phyloP scores from a whole-genome alignment of 1,140 invertebrate genomes.

The Conus ventricosus region DNA sequence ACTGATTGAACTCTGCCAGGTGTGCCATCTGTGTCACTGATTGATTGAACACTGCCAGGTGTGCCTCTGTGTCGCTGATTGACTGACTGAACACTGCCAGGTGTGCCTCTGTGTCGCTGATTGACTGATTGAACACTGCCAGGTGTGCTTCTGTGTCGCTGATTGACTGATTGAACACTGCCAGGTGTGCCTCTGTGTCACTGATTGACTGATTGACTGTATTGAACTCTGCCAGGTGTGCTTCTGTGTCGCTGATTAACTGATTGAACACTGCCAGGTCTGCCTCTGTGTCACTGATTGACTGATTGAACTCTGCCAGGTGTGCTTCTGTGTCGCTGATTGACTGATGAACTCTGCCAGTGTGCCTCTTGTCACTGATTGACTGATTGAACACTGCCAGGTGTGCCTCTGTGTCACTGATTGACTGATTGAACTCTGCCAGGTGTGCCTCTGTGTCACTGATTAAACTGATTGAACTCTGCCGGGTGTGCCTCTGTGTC shows the following conservation, averaged over 20 bases:
- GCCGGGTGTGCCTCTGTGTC: no score
- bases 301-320: conserved; percentile 59
- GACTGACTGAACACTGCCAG: no score
- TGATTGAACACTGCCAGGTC: conserved; percentile 75
- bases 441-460: conserved; percentile 86
- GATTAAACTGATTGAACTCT: no score
- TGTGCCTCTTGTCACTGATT: conserved; percentile 83
- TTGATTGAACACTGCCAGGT: no score
- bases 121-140: conserved; percentile 20
- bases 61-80: no score
- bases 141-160: conserved; percentile 83
- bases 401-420: conserved; percentile 86
- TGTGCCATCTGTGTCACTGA: no score
- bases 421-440: conserved; percentile 17
- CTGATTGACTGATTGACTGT: no score
- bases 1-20: no score
- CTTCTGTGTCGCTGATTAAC: conserved; percentile 25
- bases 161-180: conserved; percentile 16
- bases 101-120: no score
- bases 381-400: conserved; percentile 56
- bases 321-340: conserved; percentile 81
- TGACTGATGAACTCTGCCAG: conserved; percentile 53
- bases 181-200: conserved; percentile 85
- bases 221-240: conserved; percentile 80
- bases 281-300: conserved; percentile 81